Conservation (phyloP, 2,113 vertebrate species). For the Saccopteryx leptura region DNA sequence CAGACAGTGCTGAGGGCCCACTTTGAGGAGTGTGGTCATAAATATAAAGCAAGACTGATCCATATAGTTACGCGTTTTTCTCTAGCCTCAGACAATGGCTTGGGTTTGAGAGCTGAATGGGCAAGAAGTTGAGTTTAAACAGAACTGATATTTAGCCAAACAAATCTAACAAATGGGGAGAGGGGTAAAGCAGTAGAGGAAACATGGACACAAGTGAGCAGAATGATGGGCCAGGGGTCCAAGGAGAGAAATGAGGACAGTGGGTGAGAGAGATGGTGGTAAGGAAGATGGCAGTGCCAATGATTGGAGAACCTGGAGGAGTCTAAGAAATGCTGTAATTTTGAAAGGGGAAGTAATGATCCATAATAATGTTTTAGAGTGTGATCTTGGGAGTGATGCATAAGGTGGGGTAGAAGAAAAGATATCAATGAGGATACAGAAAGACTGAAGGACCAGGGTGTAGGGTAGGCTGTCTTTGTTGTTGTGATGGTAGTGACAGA, state of each 20-base stretch:
- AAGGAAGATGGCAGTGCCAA: neutral
- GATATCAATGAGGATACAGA: neutral
- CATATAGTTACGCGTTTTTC: neutral
- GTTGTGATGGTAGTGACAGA: neutral
- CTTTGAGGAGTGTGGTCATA: neutral
- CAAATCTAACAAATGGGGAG: neutral
- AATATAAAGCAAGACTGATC: neutral
- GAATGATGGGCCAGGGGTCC: neutral
- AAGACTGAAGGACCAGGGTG: neutral
- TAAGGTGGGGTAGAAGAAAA: neutral
- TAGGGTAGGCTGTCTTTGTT: neutral
- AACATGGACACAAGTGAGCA: neutral
- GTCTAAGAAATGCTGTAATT: neutral
- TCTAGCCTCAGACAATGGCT: neutral
- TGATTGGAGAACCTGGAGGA: neutral
- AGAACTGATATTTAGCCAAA: neutral
- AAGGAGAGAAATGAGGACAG: neutral
- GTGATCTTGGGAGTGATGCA: neutral
- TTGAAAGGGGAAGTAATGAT: neutral
- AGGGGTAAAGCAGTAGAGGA: neutral
- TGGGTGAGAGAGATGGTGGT: neutral
- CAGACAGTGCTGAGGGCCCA: neutral
- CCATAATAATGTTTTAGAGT: neutral
- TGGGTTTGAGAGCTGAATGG: neutral
- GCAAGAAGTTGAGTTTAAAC: neutral